Evolutionary conservation across 2,888 invertebrate species (phyloP), one percentile per base, ranked within the genome.

Genomic region (Himalopsyche anomala): DNA sequence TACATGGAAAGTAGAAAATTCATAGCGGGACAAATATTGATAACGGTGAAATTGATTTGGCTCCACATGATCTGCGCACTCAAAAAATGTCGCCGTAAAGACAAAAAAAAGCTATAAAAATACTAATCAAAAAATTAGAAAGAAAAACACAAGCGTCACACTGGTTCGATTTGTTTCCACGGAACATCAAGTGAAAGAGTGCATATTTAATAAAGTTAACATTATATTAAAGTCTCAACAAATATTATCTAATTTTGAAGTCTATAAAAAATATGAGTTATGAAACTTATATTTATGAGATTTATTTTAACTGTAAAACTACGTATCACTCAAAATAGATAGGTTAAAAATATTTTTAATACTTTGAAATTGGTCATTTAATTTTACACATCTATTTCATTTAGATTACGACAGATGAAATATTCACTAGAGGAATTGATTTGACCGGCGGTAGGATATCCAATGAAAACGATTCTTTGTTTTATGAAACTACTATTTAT

Each of bases 281-380:
- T 74, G 74, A 74, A 36, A 74, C 74, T 74, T 74, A 74, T 38
- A 74, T 38, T 36, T 36, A 74, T 74, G 74, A 74, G 74, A 74
- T 74, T 74, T 74, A 38, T 5, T 74, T 74, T 36, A 28, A 74
- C 74, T 74, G 74, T 74, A 36, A 74, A 36, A 74, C 74, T 74
- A 74, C 36, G 15, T 74, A 74, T 74, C 74, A 74, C 74, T 74
- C 74, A 74, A 74, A 74, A 74, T 74, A 74, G 15, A 74, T 74
- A 74, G 74, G 74, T 74, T 51, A 74, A 74, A 74, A 28, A 74
- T 74, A 74, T 74, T 74, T 74, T 74, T 74, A 74, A 74, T 74
- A 74, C 74, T 74, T 74, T 74, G 74, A 74, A 74, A 74, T 74
- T 74, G 74, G 74, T 74, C 74, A 74, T 74, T 74, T 28, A 51